These are phyloP conservation scores for Acanthis flammea DNA, from an alignment of 2,797 vertebrate genomes.

Conservation along the genomic window DNA sequence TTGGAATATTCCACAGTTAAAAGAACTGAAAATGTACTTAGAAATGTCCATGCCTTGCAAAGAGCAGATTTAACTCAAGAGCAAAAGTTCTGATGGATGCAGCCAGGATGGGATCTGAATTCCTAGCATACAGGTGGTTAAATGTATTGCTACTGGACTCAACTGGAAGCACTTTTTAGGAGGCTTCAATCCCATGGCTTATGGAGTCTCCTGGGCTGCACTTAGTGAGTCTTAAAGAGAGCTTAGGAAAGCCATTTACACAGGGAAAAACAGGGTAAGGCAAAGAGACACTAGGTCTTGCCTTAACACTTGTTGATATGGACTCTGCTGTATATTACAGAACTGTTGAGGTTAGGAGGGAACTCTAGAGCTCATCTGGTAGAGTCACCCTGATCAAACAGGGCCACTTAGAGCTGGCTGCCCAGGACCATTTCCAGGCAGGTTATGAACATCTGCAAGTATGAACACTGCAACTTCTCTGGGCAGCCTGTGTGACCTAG, in stretches of 20 bases:
- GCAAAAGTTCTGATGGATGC: not conserved
- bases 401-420: not conserved
- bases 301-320: not conserved
- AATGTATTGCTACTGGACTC: not conserved
- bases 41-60: not conserved
- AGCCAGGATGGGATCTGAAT: not conserved
- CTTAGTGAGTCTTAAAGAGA: not conserved
- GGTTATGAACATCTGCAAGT: not conserved
- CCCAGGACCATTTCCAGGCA: not conserved
- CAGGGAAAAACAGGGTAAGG: not conserved
- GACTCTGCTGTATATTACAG: not conserved
- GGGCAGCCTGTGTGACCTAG: not conserved
- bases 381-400: fast-evolving
- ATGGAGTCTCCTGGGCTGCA: not conserved
- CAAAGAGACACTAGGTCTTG: not conserved
- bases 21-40: not conserved
- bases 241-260: not conserved
- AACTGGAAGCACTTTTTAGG: not conserved
- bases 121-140: fast-evolving
- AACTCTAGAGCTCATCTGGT: not conserved
- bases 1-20: not conserved
- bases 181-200: not conserved
- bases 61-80: not conserved
- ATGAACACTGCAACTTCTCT: not conserved
- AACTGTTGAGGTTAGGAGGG: not conserved